Base-by-base conservation (phyloP, 2,888 invertebrate species). In the Bugula neritina region DNA sequence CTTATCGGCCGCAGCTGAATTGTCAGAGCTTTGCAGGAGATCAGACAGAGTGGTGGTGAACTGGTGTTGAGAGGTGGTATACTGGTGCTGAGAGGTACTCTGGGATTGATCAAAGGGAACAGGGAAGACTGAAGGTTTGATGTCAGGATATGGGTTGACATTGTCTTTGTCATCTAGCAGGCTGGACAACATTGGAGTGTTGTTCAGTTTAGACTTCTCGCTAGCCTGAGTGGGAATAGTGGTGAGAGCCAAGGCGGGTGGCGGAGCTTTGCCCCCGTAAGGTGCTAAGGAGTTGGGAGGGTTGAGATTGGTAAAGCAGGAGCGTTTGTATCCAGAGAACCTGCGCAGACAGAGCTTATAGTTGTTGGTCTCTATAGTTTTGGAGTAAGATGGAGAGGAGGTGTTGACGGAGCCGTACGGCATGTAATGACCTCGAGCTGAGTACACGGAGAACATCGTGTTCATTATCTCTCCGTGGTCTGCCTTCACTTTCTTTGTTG, bases 301-400 rank as follows among this genome's bases (percentile, higher is more conserved):
- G 27, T 63, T 63, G 10, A 63, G 31, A 29, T 27, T 31, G 89
- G 89, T 85, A 79, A 79, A 80, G 74, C 5, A n/a, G 72, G 74
- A 71, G 31, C 70, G 35, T 31, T 29, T 70, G 31, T 70, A 70
- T 35, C 70, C 70, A 10, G 70, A 43, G 54, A 70, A 70, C 5
- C 70, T n/a, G 43, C 70, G 35, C 13, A 70, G 35, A 70, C 70
- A 70, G 3, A 70, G 52, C 5, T 10, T 10, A 23, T 70, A 70
- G 43, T 43, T 43, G 70, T 70, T 70, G 5, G 52, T 70, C 29
- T 70, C 52, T 70, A 70, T 70, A 70, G 35, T 70, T 52, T 70
- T 70, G 43, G 70, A 54, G 43, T 70, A 70, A 70, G 23, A 27
- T 3, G 70, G 35, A 29, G 70, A 70, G 52, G 54, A n/a, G 5